Base-by-base conservation (phyloP, 2,113 vertebrate genomes). In the Lasiurus cinereus region DNA sequence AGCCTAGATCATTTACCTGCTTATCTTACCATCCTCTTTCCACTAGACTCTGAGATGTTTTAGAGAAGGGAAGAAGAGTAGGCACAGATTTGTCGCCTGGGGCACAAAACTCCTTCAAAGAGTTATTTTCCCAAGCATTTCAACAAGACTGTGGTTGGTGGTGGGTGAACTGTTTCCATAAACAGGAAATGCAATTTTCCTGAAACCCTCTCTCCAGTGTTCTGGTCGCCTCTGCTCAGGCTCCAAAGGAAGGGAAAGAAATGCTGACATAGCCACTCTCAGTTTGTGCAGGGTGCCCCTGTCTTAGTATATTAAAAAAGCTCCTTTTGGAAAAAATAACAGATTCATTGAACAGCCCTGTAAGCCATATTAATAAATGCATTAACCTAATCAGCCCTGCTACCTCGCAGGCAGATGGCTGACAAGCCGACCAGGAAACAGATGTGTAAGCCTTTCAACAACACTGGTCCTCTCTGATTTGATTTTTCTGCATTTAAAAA, bases 401-500 rank as follows among this genome's bases (percentile, higher is more conserved):
- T 70, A 84, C 54, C 93, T 93, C 4, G 0, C 93, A 50, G 95
- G 66, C 97, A 97, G 96, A 94, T 91, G 96, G 94, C 78, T 95
- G 96, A 96, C 92, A 95, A 79, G 88, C 83, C 7, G 0, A 92
- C 90, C 85, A 82, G 48, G 85, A 94, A 95, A 95, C 78, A 97
- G 96, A 94, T 84, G 88, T 54, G 82, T 36, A 62, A 88, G 88
- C 6, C 85, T 95, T 92, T 86, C 88, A 87, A 90, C 33, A 72
- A 24, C 73, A 48, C 27, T 33, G 48, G 52, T 15, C 50, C 52
- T 96, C 95, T 97, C 92, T 46, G 19, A 83, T 79, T 90, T 93
- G 93, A 97, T 95, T 85, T 96, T 97, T 96, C 93, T 90, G 96
- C 95, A 79, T 97, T 97, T 96, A 72, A 93, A 95, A 92, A 93